Base-by-base conservation (phyloP, 2,888 invertebrate genomes). In the Reticulitermes lucifugus region DNA sequence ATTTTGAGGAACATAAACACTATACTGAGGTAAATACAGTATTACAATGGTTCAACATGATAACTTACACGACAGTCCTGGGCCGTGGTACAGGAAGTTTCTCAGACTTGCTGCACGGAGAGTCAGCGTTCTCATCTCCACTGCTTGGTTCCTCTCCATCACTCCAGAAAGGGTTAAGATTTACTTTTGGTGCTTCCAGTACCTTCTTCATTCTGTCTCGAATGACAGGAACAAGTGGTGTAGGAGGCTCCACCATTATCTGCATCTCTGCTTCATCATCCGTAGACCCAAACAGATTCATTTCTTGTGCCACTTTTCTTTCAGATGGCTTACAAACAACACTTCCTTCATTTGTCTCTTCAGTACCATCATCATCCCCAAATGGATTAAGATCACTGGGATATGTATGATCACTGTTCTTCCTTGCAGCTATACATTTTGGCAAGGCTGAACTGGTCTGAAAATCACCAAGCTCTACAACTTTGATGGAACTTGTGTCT, bases 361-460 rank as follows among this genome's bases (percentile, higher is more conserved):
- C 55, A 46, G 46, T 46, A 83, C 93, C 93, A 46, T 93, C 93
- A 85, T 96, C 96, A 88, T 95, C 95, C 60, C 93, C 94, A 91
- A 98, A 98, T 9, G 97, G 97, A 92, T 98, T 97, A 87, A 97
- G 92, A 89, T 96, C 94, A 87, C 94, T 94, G 0, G 97, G 97
- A 91, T 97, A 97, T 71, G n/a, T n/a, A 77, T 18, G 14, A 55
- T 55, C 55, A 55, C 18, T 55, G 18, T 55, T 55, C 55, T 55
- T 12, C 55, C 18, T 55, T 14, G 18, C 55, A 18, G 14, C 14
- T 18, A 2, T 55, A 18, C 55, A 14, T 55, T 55, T 18, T 55
- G 55, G 55, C 55, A 55, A 55, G 55, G 55, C 18, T 1, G 14
- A 55, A 55, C 14, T 55, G 21, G 51, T 46, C 35, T 84, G 21